A percentile compares a stretch with the other conserved stretches of the same genome.
phyloP scores from a whole-genome alignment of 2,113 vertebrate species.

The Trogon melanurus region DNA sequence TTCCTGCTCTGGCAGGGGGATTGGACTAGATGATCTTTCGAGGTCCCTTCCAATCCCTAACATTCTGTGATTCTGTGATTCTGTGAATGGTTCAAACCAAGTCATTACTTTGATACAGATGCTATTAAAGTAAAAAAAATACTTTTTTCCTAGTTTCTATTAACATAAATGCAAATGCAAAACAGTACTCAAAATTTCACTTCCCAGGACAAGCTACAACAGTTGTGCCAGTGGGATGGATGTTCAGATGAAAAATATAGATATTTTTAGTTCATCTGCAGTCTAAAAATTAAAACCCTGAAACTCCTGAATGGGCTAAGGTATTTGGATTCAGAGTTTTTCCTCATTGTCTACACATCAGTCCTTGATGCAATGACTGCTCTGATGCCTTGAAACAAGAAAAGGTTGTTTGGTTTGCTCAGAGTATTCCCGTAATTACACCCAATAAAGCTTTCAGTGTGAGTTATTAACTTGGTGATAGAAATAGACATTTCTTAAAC shows the following conservation, averaged over 20 bases:
- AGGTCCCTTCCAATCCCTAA: too few species aligned
- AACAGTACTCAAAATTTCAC: not conserved
- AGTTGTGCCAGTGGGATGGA: not conserved
- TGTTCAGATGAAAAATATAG: not conserved
- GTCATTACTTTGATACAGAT: not conserved
- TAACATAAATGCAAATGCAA: not conserved
- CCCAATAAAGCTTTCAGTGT: conserved; percentile 1
- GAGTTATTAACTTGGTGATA: not conserved
- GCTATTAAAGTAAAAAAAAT: not conserved
- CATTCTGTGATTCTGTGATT: too few species aligned
- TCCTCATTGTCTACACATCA: not conserved
- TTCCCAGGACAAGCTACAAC: not conserved
- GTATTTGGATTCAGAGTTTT: not conserved
- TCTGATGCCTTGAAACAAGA: not conserved
- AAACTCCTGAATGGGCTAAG: not conserved
- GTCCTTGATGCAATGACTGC: not conserved
- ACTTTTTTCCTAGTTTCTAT: not conserved
- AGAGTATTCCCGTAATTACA: conserved; percentile 25
- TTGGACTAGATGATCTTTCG: too few species aligned
- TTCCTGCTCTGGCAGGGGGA: too few species aligned
- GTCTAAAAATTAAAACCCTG: not conserved
- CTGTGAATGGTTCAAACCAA: not conserved
- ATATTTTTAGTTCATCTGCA: not conserved
- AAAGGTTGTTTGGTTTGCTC: not conserved
- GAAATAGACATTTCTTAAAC: not conserved